Evolutionary conservation across 2,888 invertebrate genomes (phyloP).

Genomic region (Willowsia nigromaculata): DNA sequence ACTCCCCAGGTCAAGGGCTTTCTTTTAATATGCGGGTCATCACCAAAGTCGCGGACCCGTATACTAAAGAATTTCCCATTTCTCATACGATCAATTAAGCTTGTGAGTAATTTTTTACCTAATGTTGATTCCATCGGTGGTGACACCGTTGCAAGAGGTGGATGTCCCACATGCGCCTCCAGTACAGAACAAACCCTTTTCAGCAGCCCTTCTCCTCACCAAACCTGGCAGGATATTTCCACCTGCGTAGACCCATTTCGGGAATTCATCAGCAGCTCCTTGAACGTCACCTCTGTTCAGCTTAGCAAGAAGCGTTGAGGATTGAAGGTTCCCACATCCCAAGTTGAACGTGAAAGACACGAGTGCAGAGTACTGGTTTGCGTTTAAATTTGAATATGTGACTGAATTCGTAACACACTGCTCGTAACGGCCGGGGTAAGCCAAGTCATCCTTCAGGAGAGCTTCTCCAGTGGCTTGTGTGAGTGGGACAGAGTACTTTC

Average conservation of each 20-base stretch:
- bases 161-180: conserved; percentile 65
- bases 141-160: conserved; percentile 39
- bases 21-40: no score
- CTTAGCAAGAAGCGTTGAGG: conserved; percentile 70
- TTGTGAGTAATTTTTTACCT: conserved; percentile 44
- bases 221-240: conserved; percentile 49
- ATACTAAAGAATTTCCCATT: no score
- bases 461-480: conserved; percentile 69
- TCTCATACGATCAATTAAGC: no score
- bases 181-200: conserved; percentile 73
- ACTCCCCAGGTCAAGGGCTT: no score
- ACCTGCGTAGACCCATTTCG: conserved; percentile 73
- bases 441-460: conserved; percentile 74
- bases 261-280: conserved; percentile 75
- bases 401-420: conserved; percentile 67
- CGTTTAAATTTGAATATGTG: conserved; percentile 62
- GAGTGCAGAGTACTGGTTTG: conserved; percentile 73
- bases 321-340: conserved; percentile 74
- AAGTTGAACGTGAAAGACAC: conserved; percentile 76
- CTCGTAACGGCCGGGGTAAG: conserved; percentile 73
- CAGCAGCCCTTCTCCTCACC: conserved; percentile 71
- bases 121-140: conserved; percentile 56
- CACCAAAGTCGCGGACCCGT: no score
- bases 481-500: conserved; percentile 74
- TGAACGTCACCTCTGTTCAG: conserved; percentile 73